Base-by-base conservation (phyloP, 2,113 vertebrate genomes). In the Psammodynastes pulverulentus region DNA sequence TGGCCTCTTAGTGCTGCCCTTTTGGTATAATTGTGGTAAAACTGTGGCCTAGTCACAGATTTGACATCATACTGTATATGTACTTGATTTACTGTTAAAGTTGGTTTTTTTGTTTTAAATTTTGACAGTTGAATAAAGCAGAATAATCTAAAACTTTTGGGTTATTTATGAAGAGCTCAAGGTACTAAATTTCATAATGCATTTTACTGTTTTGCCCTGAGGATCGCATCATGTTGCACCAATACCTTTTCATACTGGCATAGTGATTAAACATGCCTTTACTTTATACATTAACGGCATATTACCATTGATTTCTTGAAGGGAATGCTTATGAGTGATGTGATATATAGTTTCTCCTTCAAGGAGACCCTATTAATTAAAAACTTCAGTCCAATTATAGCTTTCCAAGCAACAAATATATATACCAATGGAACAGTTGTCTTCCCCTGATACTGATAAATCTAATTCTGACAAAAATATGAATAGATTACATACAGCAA, bases 391-490 rank as follows among this genome's bases (percentile, higher is more conserved):
- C 48, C 54, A 91, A 86, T 93, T 89, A 91, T 86, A 91, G 79
- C 79, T 93, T 86, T 49, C 72, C 39, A 86, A 93, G 87, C 34
- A 89, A 51, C 45, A 89, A 86, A 91, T 93, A 93, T 86, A 86
- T 86, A 56, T 91, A 89, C 54, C 54, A 89, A 86, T 93, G 72
- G 87, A 93, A 89, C 49, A 89, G 92, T 86, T 88, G 34, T 67
- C 72, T 89, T 93, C 90, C 90, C 87, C 62, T 72, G 90, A 46
- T 51, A 53, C 90, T 91, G 87, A 86, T 93, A 91, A 89, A 91
- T 91, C 90, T 86, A 93, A 89, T 89, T 93, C 87, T 91, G 51
- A 79, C 90, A 92, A 93, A 93, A 92, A 90, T 89, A 79, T 87
- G 91, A 93, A 54, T 87, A 84, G 91, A 93, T 93, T 92, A 54